phyloP scores from a whole-genome alignment of 2,113 vertebrate genomes.

The Phrynosoma blainvillii region DNA sequence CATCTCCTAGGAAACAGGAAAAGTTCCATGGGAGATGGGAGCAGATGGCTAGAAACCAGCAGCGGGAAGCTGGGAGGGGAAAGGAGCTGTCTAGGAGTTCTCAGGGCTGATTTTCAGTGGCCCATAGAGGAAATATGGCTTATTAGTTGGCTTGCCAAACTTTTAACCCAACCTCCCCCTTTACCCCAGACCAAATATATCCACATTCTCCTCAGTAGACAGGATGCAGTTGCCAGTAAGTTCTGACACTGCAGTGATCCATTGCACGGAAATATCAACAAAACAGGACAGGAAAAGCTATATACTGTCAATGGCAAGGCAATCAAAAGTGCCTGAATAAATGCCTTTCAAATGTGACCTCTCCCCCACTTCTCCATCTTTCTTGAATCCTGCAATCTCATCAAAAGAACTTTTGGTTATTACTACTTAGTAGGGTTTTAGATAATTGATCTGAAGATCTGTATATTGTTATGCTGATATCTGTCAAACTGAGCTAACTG shows the following conservation, averaged over 20 bases:
- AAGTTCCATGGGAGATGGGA: slow-evolving; percentile 8
- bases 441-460: not conserved
- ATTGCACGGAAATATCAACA: not conserved
- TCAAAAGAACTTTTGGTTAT: not conserved
- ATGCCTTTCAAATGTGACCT: slow-evolving; percentile 2
- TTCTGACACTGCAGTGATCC: slow-evolving; percentile 16
- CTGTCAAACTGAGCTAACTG: not conserved
- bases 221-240: slow-evolving; percentile 33
- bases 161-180: slow-evolving; percentile 48
- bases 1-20: slow-evolving; percentile 60
- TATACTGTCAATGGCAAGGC: not conserved
- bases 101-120: slow-evolving; percentile 9
- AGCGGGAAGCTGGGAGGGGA: not conserved
- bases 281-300: slow-evolving; percentile 16
- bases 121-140: not conserved
- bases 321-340: not conserved
- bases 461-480: not conserved
- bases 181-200: slow-evolving; percentile 20
- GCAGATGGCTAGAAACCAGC: slow-evolving; percentile 27
- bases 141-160: slow-evolving; percentile 10
- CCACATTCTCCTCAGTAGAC: not conserved
- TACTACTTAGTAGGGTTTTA: slow-evolving; percentile 5
- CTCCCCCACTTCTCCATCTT: not conserved
- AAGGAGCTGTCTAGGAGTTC: not conserved
- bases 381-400: not conserved